Evolutionary conservation across 2,797 vertebrate genomes (phyloP), one percentile per base, ranked within the genome.

Genomic region (Halcyon leucocephala): DNA sequence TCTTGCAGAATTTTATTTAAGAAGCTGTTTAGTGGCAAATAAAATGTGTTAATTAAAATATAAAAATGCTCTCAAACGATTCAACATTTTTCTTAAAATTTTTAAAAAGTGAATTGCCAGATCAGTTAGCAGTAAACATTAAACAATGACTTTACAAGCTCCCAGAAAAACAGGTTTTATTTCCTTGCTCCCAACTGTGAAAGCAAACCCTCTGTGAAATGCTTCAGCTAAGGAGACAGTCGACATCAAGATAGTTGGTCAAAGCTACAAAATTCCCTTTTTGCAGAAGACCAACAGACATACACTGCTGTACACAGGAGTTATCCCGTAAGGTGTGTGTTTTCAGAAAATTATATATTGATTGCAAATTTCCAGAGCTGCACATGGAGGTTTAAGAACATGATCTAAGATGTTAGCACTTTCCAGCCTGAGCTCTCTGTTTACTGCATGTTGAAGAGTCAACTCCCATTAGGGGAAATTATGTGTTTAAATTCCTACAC

Each of bases 11-110:
- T 94, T 96, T 86, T 83, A 78, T 92, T 94, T 97, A 92, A 95
- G 86, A 90, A 96, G 90, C 72, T 96, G 72, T 77, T 96, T 94
- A 92, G 80, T 86, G 89, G 62, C 64, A 97, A 97, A 97, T 97
- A 96, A 97, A 95, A 93, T 52, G 89, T 96, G 95, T 96, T 94
- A 96, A 95, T 88, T 94, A 92, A 96, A 95, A 89, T 87, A 65
- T 70, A 96, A 96, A 95, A 96, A 90, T 57, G 44, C 52, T 94
- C 77, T 58, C 95, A 94, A 96, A 44, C 41, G 60, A 79, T 61
- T 77, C 42, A 78, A 88, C 6, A 9, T 82, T 51, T 89, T 82
- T 44, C 16, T 60, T 55, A 9, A n/a, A 46, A 62, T 67, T 58
- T 42, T 42, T 42, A 71, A 58, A 35, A 67, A 39, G 35, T 49